phyloP scores from a whole-genome alignment of 2,113 vertebrate genomes.

The Phalacrocorax pelagicus region DNA sequence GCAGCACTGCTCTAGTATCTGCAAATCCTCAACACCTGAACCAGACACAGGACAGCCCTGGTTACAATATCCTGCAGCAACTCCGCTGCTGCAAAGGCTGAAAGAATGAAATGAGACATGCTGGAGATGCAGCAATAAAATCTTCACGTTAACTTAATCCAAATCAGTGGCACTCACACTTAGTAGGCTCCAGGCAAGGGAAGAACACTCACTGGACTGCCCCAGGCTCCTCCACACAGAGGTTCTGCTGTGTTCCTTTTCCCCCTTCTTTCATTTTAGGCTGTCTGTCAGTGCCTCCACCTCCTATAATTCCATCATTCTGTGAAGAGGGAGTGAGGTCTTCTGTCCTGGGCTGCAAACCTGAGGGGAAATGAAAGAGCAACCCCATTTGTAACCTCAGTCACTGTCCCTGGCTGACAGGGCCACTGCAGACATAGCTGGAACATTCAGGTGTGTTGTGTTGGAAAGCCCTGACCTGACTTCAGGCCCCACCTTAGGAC shows the following conservation, averaged over 20 bases:
- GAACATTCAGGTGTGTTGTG: fast-evolving
- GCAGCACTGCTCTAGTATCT: background rate
- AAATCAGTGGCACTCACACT: background rate
- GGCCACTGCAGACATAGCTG: background rate
- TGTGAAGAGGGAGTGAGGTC: background rate
- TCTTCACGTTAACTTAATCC: background rate
- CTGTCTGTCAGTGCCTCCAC: background rate
- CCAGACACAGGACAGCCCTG: background rate
- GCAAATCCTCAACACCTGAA: background rate
- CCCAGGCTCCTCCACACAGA: background rate
- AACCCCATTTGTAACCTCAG: too few species aligned
- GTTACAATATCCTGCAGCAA: background rate
- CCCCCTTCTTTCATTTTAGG: background rate
- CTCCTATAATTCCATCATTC: background rate
- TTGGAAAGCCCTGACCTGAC: background rate
- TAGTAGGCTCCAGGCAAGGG: background rate
- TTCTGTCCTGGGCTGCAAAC: background rate
- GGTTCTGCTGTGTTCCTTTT: background rate
- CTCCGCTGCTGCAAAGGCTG: background rate
- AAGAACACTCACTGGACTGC: background rate
- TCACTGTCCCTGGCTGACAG: background rate
- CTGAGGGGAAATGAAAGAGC: background rate
- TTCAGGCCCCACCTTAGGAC: too few species aligned
- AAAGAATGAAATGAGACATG: background rate
- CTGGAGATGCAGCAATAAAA: background rate